Base-by-base conservation (phyloP, 2,888 invertebrate species). In the Phrixothrix hirtus region DNA sequence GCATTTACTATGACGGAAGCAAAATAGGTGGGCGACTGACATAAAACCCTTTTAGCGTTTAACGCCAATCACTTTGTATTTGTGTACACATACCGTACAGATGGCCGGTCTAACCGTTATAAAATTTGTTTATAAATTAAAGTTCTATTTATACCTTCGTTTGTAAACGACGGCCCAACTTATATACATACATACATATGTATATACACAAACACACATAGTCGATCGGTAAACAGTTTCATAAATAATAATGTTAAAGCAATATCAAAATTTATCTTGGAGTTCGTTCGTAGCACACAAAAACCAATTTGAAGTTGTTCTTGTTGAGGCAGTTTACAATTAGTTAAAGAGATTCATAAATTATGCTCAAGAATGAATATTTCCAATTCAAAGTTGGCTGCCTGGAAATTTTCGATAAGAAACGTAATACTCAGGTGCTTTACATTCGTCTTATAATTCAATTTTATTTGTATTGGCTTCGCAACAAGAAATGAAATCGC, bases 301-400 rank as follows among this genome's bases (percentile, higher is more conserved):
- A 29, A 42, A 12, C 12, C 29, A 35, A 46, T 44, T 13, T 44
- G 26, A 45, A 37, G 45, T 37, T 38, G 38, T 46, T 17, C 37
- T 47, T 34, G 44, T 25, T 10, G 43, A 30, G 41, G 27, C 42
- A 43, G 43, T 39, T 36, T 41, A 48, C 49, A 49, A 49, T 54
- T 54, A 54, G 49, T 39, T 46, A 38, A 11, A 31, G 45, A 37
- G 41, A 50, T 50, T 42, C 42, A 50, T 60, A 61, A 60, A 63
- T 59, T 54, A 59, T 58, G 60, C 60, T 59, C 59, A 58, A 55
- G 58, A 60, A 60, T 58, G 58, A 60, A 60, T 56, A 63, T 61
- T 59, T 56, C 46, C 46, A 62, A 57, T 53, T 52, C 44, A 58
- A 55, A 55, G 51, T 53, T 54, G 42, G 41, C 12, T 37, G 50